Evolutionary conservation across 2,888 invertebrate genomes (phyloP).

Genomic region (Nephrotoma appendiculata): DNA sequence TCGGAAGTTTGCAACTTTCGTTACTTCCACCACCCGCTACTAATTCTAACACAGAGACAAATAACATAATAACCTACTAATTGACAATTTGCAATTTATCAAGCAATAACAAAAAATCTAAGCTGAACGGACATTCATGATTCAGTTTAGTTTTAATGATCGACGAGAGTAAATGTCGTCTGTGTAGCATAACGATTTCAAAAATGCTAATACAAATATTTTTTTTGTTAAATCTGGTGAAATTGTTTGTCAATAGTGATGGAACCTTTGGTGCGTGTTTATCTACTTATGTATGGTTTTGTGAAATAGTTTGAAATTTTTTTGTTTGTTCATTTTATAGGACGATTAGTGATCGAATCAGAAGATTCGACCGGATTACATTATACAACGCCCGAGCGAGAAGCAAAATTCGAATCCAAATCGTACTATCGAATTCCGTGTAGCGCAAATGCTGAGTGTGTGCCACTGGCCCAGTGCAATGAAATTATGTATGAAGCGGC

Average conservation of each 20-base stretch:
- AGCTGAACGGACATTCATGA: background rate
- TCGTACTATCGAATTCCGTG: slow-evolving; percentile 1
- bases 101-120: background rate
- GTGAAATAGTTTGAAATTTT: background rate
- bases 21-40: background rate
- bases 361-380: slow-evolving; percentile 3
- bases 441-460: slow-evolving; percentile 25
- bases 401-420: background rate
- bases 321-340: background rate
- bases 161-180: background rate
- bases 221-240: background rate
- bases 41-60: background rate
- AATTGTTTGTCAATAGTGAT: background rate
- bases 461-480: slow-evolving; percentile 30
- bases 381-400: background rate
- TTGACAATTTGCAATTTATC: background rate
- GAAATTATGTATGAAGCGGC: slow-evolving; percentile 30
- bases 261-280: background rate
- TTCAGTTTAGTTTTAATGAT: background rate
- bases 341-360: background rate
- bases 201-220: background rate
- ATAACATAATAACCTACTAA: background rate
- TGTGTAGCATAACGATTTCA: background rate
- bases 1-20: background rate
- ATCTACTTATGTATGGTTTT: background rate